A percentile compares a stretch with the other conserved stretches of the same genome.
phyloP scores from a whole-genome alignment of 2,888 invertebrate genomes.

The Volucella inflata region DNA sequence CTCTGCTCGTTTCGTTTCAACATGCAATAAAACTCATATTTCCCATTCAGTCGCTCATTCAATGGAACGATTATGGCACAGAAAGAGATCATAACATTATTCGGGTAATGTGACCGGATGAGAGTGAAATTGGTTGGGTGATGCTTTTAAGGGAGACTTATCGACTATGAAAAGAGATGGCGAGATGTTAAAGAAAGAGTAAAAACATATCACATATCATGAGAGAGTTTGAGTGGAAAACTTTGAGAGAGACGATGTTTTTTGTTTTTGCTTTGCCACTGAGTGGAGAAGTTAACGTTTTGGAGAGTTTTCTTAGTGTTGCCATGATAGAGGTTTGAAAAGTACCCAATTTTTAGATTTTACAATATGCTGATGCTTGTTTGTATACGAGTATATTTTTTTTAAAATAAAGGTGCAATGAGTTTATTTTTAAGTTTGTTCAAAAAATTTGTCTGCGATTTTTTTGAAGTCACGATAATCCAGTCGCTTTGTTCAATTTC shows the following conservation, averaged over 20 bases:
- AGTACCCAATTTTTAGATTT: no score
- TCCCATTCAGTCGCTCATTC: conserved; percentile 76
- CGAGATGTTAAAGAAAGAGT: conserved; percentile 4
- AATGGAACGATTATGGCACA: conserved; percentile 75
- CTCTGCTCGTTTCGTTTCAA: conserved; percentile 76
- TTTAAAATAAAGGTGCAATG: no score
- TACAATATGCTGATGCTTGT: no score
- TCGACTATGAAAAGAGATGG: conserved; percentile 33
- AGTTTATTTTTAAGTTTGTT: no score
- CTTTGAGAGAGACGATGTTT: conserved; percentile 23
- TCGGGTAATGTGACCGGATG: conserved; percentile 72
- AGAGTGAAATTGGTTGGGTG: conserved; percentile 74
- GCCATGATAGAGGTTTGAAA: no score
- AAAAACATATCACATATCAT: background rate
- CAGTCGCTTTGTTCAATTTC: no score
- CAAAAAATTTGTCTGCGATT: no score
- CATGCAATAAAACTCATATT: conserved; percentile 75
- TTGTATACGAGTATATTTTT: no score
- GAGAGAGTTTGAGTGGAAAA: conserved; percentile 40
- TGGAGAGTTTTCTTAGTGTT: no score
- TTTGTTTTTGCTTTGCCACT: no score
- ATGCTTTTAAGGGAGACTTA: conserved; percentile 45
- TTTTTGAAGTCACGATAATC: no score
- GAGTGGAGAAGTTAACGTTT: no score
- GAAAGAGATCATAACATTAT: conserved; percentile 76